These are phyloP conservation scores for Actenoides lindsayi DNA, from an alignment of 2,113 vertebrate genomes.

Conservation along the genomic window DNA sequence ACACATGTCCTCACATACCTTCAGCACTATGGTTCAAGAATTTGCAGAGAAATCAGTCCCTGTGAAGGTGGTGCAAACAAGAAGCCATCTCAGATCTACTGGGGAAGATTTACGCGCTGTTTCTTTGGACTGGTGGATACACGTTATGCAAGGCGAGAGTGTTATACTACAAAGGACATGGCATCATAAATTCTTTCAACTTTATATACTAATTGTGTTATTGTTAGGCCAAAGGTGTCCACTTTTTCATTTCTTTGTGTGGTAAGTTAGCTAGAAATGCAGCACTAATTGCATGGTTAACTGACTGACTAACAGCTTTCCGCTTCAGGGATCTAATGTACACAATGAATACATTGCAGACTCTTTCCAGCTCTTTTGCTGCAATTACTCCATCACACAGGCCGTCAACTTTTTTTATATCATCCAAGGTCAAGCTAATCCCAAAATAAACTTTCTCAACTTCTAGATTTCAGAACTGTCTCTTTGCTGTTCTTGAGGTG, in stretches of 20 bases:
- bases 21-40: neutral
- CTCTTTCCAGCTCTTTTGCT: neutral
- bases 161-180: neutral
- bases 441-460: neutral
- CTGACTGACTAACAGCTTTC: neutral
- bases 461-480: neutral
- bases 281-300: neutral
- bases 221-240: neutral
- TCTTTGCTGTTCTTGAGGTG: accelerated
- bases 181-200: neutral
- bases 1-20: neutral
- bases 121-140: neutral
- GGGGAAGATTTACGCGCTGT: accelerated
- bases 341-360: neutral
- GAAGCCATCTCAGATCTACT: neutral
- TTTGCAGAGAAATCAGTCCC: neutral
- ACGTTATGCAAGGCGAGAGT: accelerated
- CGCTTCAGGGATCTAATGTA: neutral
- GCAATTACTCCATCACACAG: neutral
- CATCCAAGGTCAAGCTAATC: constrained; percentile 7
- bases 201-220: neutral
- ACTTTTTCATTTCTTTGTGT: neutral
- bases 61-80: neutral
- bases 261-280: constrained; percentile 6
- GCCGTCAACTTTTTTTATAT: neutral